Conservation (phyloP, 2,113 vertebrate genomes). For the Platichthys flesus region DNA sequence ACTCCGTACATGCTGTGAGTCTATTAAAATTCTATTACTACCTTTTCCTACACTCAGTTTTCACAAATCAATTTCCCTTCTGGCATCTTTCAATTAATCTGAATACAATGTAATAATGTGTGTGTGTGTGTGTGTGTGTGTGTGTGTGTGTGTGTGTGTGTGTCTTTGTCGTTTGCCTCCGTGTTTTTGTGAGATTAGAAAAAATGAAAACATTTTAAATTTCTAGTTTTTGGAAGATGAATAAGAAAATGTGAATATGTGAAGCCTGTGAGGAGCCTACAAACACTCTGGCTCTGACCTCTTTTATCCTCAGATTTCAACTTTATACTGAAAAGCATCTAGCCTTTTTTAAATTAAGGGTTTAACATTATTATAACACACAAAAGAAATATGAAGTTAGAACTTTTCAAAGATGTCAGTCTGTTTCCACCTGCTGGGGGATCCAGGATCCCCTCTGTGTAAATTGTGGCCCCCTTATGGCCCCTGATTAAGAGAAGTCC, state of each 20-base stretch:
- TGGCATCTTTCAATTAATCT: constrained; percentile 42
- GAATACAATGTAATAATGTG: background rate
- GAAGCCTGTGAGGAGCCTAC: background rate
- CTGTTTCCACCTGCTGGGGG: too few species aligned
- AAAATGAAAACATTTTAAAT: background rate
- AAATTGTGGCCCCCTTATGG: too few species aligned
- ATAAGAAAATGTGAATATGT: constrained; percentile 1
- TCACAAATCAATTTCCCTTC: constrained; percentile 44
- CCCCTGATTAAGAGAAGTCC: too few species aligned
- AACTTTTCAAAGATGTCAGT: too few species aligned
- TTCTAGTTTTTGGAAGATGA: background rate
- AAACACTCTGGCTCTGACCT: background rate
- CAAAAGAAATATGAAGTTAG: too few species aligned
- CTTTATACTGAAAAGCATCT: background rate
- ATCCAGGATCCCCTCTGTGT: too few species aligned
- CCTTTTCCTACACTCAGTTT: constrained; percentile 13
- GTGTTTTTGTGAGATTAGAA: too few species aligned
- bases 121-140: too few species aligned
- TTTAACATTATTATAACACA: too few species aligned
- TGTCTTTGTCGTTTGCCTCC: too few species aligned
- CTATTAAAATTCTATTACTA: constrained; percentile 25
- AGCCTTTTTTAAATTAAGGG: background rate
- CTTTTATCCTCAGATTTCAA: background rate
- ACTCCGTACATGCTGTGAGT: background rate
- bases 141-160: too few species aligned